Conservation (phyloP, 1,140 invertebrate species). For the Calephelis virginiensis region DNA sequence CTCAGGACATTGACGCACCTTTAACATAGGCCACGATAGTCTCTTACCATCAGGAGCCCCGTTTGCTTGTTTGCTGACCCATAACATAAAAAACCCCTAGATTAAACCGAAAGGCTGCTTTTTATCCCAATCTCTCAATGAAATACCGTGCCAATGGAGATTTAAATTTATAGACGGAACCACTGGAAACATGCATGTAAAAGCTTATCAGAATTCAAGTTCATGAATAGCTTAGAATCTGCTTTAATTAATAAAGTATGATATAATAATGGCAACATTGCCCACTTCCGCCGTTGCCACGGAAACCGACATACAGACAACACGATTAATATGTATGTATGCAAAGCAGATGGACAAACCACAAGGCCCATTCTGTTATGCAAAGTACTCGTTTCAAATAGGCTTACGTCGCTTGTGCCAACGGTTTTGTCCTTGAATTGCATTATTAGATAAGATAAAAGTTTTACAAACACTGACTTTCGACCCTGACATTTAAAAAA, state of each 20-base stretch:
- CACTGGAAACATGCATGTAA: no score
- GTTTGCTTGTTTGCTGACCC: no score
- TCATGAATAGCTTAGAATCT: neutral
- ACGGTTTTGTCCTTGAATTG: neutral
- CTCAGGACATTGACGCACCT: no score
- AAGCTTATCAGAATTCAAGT: neutral
- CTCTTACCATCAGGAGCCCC: no score
- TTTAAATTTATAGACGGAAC: no score
- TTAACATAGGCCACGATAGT: no score
- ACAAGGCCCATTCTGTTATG: constrained; percentile 20
- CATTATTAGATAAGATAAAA: neutral
- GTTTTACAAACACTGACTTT: neutral
- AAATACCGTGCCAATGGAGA: no score
- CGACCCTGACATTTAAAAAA: neutral
- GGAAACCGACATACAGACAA: constrained; percentile 30
- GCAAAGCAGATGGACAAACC: constrained; percentile 24
- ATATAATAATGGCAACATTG: constrained; percentile 13
- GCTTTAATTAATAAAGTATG: constrained; percentile 6
- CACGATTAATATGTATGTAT: constrained; percentile 29
- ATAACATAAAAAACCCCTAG: no score
- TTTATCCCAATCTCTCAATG: no score
- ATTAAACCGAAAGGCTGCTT: no score
- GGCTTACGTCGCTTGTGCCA: neutral
- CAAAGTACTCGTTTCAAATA: neutral
- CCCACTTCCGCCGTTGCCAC: constrained; percentile 18